phyloP scores from a whole-genome alignment of 2,113 vertebrate genomes.

The Cepphus grylle region DNA sequence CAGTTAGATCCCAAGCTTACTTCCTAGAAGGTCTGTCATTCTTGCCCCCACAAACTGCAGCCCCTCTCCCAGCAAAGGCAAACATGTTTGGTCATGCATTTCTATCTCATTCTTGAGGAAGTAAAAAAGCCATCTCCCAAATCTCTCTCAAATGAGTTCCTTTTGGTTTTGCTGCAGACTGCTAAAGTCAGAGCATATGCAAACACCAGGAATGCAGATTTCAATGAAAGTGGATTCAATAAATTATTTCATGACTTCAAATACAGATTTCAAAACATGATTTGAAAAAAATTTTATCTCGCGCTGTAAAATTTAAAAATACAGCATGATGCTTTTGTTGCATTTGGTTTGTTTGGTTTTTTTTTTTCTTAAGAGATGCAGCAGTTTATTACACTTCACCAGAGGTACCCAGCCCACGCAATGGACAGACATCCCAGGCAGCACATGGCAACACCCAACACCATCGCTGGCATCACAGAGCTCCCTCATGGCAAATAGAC shows the following conservation, averaged over 20 bases:
- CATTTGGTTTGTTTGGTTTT: not conserved
- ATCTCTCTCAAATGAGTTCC: not conserved
- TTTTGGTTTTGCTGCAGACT: accelerated
- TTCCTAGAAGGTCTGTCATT: not conserved
- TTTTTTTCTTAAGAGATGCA: not conserved
- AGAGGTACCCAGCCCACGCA: not conserved
- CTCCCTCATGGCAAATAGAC: not conserved
- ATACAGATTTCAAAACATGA: not conserved
- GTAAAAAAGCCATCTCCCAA: not conserved
- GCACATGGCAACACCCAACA: not conserved
- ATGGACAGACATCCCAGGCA: not conserved
- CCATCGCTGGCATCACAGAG: not conserved
- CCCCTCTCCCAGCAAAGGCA: accelerated
- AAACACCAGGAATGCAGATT: not conserved
- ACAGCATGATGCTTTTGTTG: not conserved
- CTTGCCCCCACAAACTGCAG: not conserved
- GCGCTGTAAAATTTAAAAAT: not conserved
- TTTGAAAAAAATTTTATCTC: not conserved
- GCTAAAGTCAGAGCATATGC: accelerated
- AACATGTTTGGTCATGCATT: not conserved
- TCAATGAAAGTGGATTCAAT: not conserved
- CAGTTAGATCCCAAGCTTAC: not conserved
- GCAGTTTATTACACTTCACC: not conserved
- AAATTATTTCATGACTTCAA: not conserved
- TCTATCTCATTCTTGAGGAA: not conserved